Evolutionary conservation across 2,888 invertebrate species (phyloP).

Genomic region (Callimorpha dominula): DNA sequence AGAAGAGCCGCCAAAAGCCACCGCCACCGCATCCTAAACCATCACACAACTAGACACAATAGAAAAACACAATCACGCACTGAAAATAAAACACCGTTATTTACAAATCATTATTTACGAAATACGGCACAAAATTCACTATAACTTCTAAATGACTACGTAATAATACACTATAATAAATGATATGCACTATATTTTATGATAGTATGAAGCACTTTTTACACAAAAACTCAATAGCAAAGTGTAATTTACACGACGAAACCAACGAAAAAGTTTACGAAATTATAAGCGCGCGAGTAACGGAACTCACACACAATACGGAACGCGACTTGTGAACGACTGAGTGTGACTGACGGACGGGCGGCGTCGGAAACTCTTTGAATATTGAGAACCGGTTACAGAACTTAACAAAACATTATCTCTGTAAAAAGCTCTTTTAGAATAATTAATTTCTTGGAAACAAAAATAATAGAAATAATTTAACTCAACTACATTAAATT

Average conservation of each 20-base stretch:
- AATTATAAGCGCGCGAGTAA: constrained; percentile 42
- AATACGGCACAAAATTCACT: constrained; percentile 10
- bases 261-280: constrained; percentile 42
- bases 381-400: constrained; percentile 50
- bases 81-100: constrained; percentile 38
- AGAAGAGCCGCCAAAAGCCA: constrained; percentile 65
- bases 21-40: constrained; percentile 72
- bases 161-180: not conserved
- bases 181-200: not conserved
- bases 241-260: not conserved
- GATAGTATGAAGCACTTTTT: not conserved
- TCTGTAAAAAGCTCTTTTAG: not conserved
- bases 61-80: constrained; percentile 52
- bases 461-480: not conserved
- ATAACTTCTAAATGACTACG: not conserved
- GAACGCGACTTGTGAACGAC: constrained; percentile 53
- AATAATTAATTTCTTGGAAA: not conserved
- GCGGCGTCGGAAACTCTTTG: constrained; percentile 24
- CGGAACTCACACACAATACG: constrained; percentile 26
- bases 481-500: not conserved
- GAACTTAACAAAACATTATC: constrained; percentile 30
- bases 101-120: constrained; percentile 15
- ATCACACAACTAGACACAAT: constrained; percentile 57
- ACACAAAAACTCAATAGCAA: not conserved
- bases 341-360: constrained; percentile 29